Evolutionary conservation across 2,888 invertebrate genomes (phyloP).

Genomic region (Odontothrips loti): DNA sequence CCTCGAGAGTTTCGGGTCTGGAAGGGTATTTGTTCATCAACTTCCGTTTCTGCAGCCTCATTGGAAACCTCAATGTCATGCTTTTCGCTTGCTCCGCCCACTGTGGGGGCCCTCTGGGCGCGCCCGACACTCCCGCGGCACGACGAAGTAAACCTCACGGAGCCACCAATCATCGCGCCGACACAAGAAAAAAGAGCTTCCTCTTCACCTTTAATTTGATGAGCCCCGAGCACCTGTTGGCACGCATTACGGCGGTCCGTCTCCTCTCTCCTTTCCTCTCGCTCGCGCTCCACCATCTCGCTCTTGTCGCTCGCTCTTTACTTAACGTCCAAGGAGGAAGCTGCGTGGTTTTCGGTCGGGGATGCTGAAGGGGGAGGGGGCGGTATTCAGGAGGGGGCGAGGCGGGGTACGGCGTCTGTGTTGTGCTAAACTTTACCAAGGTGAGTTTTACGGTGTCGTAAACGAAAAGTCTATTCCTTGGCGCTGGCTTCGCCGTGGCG

Average conservation of each 20-base stretch:
- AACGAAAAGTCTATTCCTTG: background rate
- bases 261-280: too few species aligned
- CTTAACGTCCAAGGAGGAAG: background rate
- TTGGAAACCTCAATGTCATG: too few species aligned
- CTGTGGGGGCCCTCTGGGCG: too few species aligned
- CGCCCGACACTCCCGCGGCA: too few species aligned
- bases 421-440: constrained; percentile 2
- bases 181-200: too few species aligned
- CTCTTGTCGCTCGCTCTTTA: background rate
- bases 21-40: too few species aligned
- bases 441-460: constrained; percentile 5
- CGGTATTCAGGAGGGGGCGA: background rate
- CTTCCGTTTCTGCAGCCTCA: too few species aligned
- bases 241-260: background rate
- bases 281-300: background rate
- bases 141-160: too few species aligned
- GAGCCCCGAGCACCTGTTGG: background rate
- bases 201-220: background rate
- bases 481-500: background rate
- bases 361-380: background rate
- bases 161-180: too few species aligned
- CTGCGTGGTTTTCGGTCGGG: background rate
- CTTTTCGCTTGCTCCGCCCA: too few species aligned
- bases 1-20: too few species aligned
- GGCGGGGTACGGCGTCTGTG: background rate